Evolutionary conservation across 2,888 invertebrate species (phyloP).

Genomic region (Protodeltote pygarga): DNA sequence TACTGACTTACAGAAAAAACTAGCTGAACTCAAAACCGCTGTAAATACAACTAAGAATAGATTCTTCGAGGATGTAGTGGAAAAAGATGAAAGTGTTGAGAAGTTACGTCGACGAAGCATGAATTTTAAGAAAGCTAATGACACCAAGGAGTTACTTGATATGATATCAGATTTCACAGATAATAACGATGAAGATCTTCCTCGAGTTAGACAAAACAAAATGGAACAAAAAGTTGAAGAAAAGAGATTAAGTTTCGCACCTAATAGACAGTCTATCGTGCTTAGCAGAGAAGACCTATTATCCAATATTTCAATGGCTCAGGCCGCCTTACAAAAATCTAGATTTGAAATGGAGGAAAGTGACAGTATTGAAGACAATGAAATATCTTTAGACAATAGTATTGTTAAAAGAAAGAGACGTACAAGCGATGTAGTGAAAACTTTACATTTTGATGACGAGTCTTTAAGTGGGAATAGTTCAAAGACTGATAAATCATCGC

Average conservation of each 20-base stretch:
- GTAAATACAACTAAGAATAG: constrained; percentile 32
- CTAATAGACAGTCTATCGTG: constrained; percentile 61
- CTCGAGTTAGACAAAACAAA: no score
- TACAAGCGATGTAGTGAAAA: constrained; percentile 72
- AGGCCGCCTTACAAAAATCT: constrained; percentile 64
- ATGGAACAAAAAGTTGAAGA: no score
- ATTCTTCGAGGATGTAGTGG: constrained; percentile 21
- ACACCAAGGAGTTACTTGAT: constrained; percentile 70
- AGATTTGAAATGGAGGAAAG: constrained; percentile 58
- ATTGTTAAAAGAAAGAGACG: constrained; percentile 46
- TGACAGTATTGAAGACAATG: constrained; percentile 51
- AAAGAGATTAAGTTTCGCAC: constrained; percentile 54
- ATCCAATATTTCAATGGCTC: constrained; percentile 71
- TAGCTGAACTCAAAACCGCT: constrained; percentile 38
- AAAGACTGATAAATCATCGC: constrained; percentile 49
- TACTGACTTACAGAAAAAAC: constrained; percentile 35
- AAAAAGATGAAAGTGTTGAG: constrained; percentile 20
- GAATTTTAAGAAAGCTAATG: constrained; percentile 61
- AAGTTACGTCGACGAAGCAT: constrained; percentile 22
- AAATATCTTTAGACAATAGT: constrained; percentile 27
- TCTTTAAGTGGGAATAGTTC: constrained; percentile 54
- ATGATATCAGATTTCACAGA: constrained; percentile 72
- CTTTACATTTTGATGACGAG: constrained; percentile 74
- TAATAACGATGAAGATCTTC: constrained; percentile 35
- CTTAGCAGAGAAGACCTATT: constrained; percentile 69